Evolutionary conservation across 2,888 invertebrate species (phyloP), one percentile per base, ranked within the genome.

Genomic region (Rotaria macrura): DNA sequence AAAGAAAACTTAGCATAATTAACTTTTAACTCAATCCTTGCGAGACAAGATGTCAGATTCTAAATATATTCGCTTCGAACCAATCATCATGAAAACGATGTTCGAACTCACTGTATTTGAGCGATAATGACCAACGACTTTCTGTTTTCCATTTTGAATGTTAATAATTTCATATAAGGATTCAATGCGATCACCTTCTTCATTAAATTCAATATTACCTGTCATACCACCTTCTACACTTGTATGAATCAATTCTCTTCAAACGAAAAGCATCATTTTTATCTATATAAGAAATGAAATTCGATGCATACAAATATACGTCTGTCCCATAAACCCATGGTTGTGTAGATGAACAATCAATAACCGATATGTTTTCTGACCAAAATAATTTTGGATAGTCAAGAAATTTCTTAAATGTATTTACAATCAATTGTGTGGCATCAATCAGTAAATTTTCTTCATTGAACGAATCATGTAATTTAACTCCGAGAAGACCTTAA

Each of bases 101-200:
- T 52, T 2, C 23, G 4, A 52, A 79, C 40, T 79, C 43, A 79
- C 79, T 43, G 79, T 43, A 79, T 79, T 79, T n/a, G 79, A 79
- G 43, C 79, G 79, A 79, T 79, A 79, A 43, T 1, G 52, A 49
- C 86, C 86, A 74, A 86, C 74, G 20, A 49, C 74, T 17, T 23
- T 25, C 34, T 7, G n/a, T 47, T 84, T 25, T n/a, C 43, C 79
- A 54, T 79, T 3, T 34, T 84, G 34, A 34, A 86, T 25, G 57
- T 86, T 86, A 29, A 86, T 74, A 47, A 86, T 86, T 20, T 84
- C 47, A 85, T 84, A 86, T 38, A 47, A 38, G 2, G 84, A 84
- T 54, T 84, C 79, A 25, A 86, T 83, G 74, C 84, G 23, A 52
- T 86, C 84, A 34, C 86, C 86, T n/a, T 83, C 83, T 34, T 84